Base-by-base conservation (phyloP, 37 sponge, comb jelly and placozoan species). In the Aphrocallistes beatrix region DNA sequence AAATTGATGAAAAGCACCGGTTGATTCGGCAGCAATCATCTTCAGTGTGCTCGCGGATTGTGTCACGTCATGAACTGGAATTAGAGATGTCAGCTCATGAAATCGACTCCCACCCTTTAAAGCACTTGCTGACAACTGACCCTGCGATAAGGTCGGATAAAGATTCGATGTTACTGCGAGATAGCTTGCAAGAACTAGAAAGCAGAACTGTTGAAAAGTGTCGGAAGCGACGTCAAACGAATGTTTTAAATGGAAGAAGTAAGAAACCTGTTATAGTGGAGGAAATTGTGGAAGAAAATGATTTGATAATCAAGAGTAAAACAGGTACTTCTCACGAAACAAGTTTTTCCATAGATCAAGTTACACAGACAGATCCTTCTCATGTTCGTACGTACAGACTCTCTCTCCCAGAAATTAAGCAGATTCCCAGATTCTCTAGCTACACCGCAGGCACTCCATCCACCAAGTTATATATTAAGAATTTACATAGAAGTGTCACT, bases 401-500 rank as follows among this genome's bases (percentile, higher is more conserved):
- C 9, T 88, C 82, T n/a, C 42, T 82, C 21, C 85, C 83, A 25
- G 90, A 93, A 81, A 87, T 93, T 23, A 83, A 39, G 25, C 39
- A 85, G 0, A 50, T 93, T 37, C 91, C 94, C 38, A 82, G 91
- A 49, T 93, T 93, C 75, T 81, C 37, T 6, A 45, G 88, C 37
- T 91, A 93, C 84, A 37, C 1, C 1, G 92, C 85, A 0, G 94
- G 94, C 38, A 21, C 34, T 0, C 94, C 94, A 25, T 19, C 17
- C 34, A 60, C 10, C 75, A 60, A 60, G 37, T 86, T 93, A 0
- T 93, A 81, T 37, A 38, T 93, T 37, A 93, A 93, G 85, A 93
- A 93, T 81, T 81, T 93, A 30, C 91, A 89, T 81, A 83, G 38
- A 0, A 81, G 50, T 25, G 89, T 89, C 38, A 38, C 86, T 40